Percentiles rank a stretch among this genome's conserved stretches.
Conservation (phyloP, 2,113 vertebrate genomes). For the Eulemur rufifrons region DNA sequence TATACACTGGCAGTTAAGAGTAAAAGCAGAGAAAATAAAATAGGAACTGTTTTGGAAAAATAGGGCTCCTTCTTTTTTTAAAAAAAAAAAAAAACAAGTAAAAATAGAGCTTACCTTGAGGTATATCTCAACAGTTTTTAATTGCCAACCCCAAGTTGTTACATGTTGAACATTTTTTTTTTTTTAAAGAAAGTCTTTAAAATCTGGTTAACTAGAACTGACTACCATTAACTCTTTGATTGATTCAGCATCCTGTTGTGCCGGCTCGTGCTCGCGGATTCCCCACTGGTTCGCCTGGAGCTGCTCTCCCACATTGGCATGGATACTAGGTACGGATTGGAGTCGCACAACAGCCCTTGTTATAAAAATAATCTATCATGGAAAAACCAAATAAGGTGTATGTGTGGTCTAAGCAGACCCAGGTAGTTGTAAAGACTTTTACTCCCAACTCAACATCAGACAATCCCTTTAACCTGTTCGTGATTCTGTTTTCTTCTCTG, state of each 20-base stretch:
- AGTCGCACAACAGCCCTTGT: neutral
- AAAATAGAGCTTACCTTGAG: slow-evolving; percentile 73
- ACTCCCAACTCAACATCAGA: neutral
- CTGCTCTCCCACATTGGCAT: neutral
- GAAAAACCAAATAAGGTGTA: neutral
- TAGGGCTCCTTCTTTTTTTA: slow-evolving; percentile 48
- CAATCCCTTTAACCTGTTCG: neutral
- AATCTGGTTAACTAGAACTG: slow-evolving; percentile 25
- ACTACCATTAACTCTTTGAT: neutral
- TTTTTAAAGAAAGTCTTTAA: slow-evolving; percentile 22
- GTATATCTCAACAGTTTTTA: slow-evolving; percentile 38
- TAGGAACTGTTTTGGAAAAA: slow-evolving; percentile 71
- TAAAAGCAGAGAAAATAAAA: slow-evolving; percentile 75
- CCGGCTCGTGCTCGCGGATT: neutral
- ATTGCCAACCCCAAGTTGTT: slow-evolving; percentile 48
- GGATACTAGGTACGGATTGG: neutral
- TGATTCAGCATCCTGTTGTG: slow-evolving; percentile 12
- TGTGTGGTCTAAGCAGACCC: neutral
- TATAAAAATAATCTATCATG: slow-evolving; percentile 43
- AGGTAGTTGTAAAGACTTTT: neutral
- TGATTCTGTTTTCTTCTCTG: neutral
- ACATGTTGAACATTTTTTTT: slow-evolving; percentile 19
- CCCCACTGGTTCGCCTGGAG: neutral
- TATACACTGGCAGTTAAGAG: slow-evolving; percentile 67
- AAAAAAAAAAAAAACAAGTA: slow-evolving; percentile 18